Conservation (phyloP, 1,140 invertebrate species). For the Drosophila bipectinata region DNA sequence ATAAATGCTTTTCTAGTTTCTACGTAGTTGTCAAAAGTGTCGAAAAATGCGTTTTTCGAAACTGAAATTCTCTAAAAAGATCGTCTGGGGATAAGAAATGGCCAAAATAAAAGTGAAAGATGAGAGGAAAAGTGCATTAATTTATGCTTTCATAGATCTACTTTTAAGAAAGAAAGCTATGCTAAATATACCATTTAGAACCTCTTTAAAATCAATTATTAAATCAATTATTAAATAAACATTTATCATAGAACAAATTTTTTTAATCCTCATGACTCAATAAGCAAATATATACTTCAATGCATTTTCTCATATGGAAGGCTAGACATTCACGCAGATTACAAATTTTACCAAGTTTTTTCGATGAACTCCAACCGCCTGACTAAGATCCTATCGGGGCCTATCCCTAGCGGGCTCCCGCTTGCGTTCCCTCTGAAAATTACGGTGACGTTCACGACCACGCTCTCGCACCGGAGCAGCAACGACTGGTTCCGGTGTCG, state of each 20-base stretch:
- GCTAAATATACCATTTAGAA: too few relatives aligned
- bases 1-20: slow-evolving; percentile 47
- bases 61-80: slow-evolving; percentile 18
- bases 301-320: neutral
- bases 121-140: neutral
- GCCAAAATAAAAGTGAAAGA: slow-evolving; percentile 12
- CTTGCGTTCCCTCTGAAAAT: slow-evolving; percentile 1
- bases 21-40: slow-evolving; percentile 46
- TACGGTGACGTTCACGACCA: neutral
- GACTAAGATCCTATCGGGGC: neutral
- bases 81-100: neutral
- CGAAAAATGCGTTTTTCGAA: slow-evolving; percentile 50
- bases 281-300: slow-evolving; percentile 6
- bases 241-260: neutral
- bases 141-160: neutral
- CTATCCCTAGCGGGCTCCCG: neutral
- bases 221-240: too few relatives aligned
- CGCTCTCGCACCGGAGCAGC: neutral
- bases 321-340: slow-evolving; percentile 13
- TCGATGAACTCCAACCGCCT: slow-evolving; percentile 2
- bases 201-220: too few relatives aligned
- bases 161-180: too few relatives aligned
- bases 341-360: slow-evolving; percentile 16
- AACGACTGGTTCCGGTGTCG: neutral
- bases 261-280: neutral